phyloP scores from a whole-genome alignment of 2,113 vertebrate species.

The Oryzias celebensis region DNA sequence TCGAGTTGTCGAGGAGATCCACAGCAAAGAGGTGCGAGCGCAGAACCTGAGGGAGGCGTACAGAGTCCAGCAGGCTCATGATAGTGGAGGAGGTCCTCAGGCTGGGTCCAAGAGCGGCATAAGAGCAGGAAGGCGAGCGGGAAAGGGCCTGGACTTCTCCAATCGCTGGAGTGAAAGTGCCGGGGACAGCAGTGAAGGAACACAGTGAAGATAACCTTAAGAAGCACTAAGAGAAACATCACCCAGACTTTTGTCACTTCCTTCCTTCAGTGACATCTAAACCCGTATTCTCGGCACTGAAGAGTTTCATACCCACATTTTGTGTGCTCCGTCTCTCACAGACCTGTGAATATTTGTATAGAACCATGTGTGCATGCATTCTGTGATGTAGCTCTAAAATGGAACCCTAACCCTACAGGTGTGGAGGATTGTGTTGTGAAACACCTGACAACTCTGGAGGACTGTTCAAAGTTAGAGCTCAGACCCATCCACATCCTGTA shows the following conservation, averaged over 20 bases:
- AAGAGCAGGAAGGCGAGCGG: constrained; percentile 54
- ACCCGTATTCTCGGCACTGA: constrained; percentile 6
- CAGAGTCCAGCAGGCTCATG: constrained; percentile 89
- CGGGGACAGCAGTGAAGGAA: constrained; percentile 36
- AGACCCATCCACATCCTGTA: too few relatives aligned
- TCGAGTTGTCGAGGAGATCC: constrained; percentile 89
- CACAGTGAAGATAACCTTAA: constrained; percentile 2
- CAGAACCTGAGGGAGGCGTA: constrained; percentile 94
- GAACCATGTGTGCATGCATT: too few relatives aligned
- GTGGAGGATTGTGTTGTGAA: too few relatives aligned
- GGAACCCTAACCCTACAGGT: too few relatives aligned
- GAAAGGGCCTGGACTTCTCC: constrained; percentile 52
- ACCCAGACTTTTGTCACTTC: constrained; percentile 13
- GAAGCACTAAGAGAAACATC: constrained; percentile 18
- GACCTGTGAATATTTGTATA: too few relatives aligned
- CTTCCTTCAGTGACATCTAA: constrained; percentile 7
- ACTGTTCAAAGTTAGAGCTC: too few relatives aligned
- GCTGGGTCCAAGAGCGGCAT: constrained; percentile 31
- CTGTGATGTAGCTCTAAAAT: too few relatives aligned
- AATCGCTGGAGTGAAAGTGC: constrained; percentile 45
- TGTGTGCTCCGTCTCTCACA: too few relatives aligned
- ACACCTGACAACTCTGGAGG: too few relatives aligned
- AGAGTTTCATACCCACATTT: constrained; percentile 7
- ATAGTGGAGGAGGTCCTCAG: constrained; percentile 57
- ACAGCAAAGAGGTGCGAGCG: constrained; percentile 89